Base-by-base conservation (phyloP, 2,888 invertebrate genomes). In the Ryuthela nishihirai region DNA sequence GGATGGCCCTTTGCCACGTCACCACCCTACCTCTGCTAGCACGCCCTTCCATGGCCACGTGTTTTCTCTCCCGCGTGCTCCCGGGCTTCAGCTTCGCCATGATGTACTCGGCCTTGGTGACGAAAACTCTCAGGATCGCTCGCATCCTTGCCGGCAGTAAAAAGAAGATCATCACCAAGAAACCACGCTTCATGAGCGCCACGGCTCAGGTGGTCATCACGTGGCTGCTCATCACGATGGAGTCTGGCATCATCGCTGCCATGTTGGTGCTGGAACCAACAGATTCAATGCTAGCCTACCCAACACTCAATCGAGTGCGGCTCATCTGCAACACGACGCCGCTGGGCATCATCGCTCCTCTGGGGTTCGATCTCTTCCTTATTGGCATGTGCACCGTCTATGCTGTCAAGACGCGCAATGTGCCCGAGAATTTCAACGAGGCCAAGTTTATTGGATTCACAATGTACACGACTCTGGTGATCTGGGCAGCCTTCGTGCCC, bases 71-170 rank as follows among this genome's bases (percentile, higher is more conserved):
- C 71, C 87, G 93, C 26, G 83, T 93, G 64, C 87, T 95, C 75
- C 87, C 93, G 0, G 93, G 94, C 3, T 88, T 97, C 74, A 92
- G 94, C 72, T 98, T 98, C 78, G 91, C 95, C 0, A 88, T 97
- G 36, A 93, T 98, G 29, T 98, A 98, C 77, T 93, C 94, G 0
- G 93, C 97, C 0, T 79, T 98, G 25, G 80, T 98, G 48, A 98
- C 97, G 42, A 97, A 98, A 80, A 98, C 98, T 10, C 98, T 97
- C 77, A 80, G 98, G 48, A 98, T 98, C 64, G 87, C 95, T 0
- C 79, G 98, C 45, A 98, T 98, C 72, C 89, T 98, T 77, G 91
- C 94, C 74, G 94, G 94, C n/a, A 89, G 93, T 70, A 94, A 93
- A 72, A 87, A 88, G 70, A 88, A 93, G 20, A 95, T 95, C 5